Base-by-base conservation (phyloP, 2,797 vertebrate genomes). In the Leptoclinus maculatus region DNA sequence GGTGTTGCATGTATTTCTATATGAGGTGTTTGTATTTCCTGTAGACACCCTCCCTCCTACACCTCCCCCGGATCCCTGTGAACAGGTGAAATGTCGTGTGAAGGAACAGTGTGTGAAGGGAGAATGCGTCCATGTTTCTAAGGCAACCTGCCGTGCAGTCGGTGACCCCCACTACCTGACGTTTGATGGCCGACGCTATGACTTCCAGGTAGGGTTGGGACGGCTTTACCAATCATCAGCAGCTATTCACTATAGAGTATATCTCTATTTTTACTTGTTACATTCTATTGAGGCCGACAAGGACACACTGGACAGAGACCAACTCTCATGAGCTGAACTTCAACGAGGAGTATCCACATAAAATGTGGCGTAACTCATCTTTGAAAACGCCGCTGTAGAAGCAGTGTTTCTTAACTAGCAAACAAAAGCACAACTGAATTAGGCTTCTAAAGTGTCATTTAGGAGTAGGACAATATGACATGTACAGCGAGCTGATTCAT, bases 131-230 rank as follows among this genome's bases (percentile, higher is more conserved):
- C 62, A 58, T 39, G 29, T 59, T 39, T 80, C 80, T 23, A 78
- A 62, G 4, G 77, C 84, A 60, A 80, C 80, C 3, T 86, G 84
- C 47, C 29, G 3, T 2, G 78, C 25, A 0, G 0, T 63, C 2
- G 84, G 84, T 19, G 84, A 86, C 66, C 84, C 84, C 29, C 80
- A 86, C 66, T 86, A 83, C 67, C 0, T 2, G 9, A 75, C 84
- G 2, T 80, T 83, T 78, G 84, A 86, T 65, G 80, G 77, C 3
- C 66, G 47, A 58, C 51, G 6, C 41, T 86, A 25, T 41, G 17
- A 86, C 45, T 86, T 86, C 57, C 84, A 86, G 80, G 83, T 85
- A 73, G 14, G 29, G 21, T 14, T 49, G 3, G 29, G 8, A 65
- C 32, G 43, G 49, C 23, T 17, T 51, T 8, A 51, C 5, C 63